phyloP scores from a whole-genome alignment of 1,140 invertebrate genomes.

The Zophobas morio region DNA sequence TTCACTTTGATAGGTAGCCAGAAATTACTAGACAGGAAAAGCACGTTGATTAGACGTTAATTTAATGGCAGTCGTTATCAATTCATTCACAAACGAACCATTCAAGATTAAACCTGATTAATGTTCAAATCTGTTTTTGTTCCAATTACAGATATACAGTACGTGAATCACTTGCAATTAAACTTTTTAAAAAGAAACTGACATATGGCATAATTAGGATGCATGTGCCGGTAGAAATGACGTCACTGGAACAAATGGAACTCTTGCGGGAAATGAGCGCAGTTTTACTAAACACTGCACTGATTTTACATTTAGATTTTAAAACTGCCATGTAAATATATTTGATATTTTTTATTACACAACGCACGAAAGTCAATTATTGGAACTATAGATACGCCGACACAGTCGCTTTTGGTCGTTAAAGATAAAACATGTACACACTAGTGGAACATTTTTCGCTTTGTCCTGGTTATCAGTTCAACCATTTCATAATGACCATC shows the following conservation, averaged over 20 bases:
- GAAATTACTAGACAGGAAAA: constrained; percentile 32
- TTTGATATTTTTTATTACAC: too few relatives aligned
- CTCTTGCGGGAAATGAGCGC: background rate
- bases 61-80: constrained; percentile 33
- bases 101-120: constrained; percentile 40
- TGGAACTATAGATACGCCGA: too few relatives aligned
- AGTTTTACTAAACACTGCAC: background rate
- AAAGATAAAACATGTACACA: background rate
- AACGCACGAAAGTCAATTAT: too few relatives aligned
- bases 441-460: background rate
- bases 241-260: too few relatives aligned
- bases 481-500: constrained; percentile 8
- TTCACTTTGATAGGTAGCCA: constrained; percentile 4
- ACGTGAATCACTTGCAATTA: constrained; percentile 35
- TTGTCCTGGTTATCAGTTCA: constrained; percentile 4
- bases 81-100: constrained; percentile 37
- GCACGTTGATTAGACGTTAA: constrained; percentile 38
- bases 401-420: too few relatives aligned
- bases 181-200: background rate
- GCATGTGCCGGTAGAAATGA: too few relatives aligned
- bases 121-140: constrained; percentile 32
- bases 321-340: too few relatives aligned
- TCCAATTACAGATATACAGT: constrained; percentile 19
- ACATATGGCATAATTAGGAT: background rate
- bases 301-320: too few relatives aligned